Evolutionary conservation across 2,888 invertebrate genomes (phyloP), one percentile per base, ranked within the genome.

Genomic region (Gerris lacustris): DNA sequence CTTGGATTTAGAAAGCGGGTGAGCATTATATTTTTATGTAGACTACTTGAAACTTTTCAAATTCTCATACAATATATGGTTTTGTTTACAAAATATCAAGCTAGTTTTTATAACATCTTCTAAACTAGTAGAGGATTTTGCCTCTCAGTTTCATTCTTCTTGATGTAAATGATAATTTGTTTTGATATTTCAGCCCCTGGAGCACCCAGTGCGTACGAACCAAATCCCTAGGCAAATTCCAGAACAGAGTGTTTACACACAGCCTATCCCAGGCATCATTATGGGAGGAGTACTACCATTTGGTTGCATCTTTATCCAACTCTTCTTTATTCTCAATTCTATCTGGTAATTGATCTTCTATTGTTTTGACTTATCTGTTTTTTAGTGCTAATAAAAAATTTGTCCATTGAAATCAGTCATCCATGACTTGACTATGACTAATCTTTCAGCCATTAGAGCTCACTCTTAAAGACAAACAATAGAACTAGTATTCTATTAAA

Each of bases 261-360:
- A 92, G 80, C 89, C 97, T 0, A 82, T 97, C 71, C 97, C 98
- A 18, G 97, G 96, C 68, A 92, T 96, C 76, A 84, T 98, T 68
- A 98, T 99, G 97, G 98, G 98, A 6, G 98, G 99, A 63, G 96
- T 99, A 68, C 82, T 99, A 77, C 99, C 99, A 1, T 99, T 99
- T 81, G 98, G 95, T 63, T 96, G 95, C 81, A 96, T 96, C 81
- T 99, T 99, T 82, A 98, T 99, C 77, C 98, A 99, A 80, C 86
- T 99, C 44, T 99, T 98, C 86, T 99, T 99, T 82, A 99, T 99
- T 76, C 86, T 99, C 73, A 99, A 96, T 84, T 96, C 96, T 72
- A 90, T 99, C 72, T 99, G 99, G 98, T 96, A 88, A 76, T 88
- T 85, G 71, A 45, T 47, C 17, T 43, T 11, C 47, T 44, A 9